Evolutionary conservation across 2,888 invertebrate genomes (phyloP).

Genomic region (Rotaria macrura): DNA sequence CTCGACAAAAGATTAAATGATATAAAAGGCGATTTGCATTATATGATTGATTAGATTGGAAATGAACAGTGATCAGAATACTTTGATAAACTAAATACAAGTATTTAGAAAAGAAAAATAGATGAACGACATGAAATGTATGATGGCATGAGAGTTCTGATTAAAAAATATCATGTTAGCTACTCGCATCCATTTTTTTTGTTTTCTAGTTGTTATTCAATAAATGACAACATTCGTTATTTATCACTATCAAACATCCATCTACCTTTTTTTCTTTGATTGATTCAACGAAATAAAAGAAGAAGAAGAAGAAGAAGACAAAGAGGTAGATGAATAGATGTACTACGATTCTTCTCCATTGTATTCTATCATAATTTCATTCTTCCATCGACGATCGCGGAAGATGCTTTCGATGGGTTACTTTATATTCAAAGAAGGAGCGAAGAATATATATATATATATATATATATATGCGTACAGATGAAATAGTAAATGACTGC

Average conservation of each 20-base stretch:
- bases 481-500: not conserved
- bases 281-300: not conserved
- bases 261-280: not conserved
- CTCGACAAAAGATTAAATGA: not conserved
- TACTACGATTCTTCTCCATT: not conserved
- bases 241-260: constrained; percentile 1
- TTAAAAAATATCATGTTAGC: not conserved
- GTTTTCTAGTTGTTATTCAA: constrained; percentile 3
- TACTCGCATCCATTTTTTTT: not conserved
- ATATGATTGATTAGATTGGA: not conserved
- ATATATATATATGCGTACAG: not conserved
- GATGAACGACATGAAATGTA: not conserved
- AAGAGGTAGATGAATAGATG: not conserved
- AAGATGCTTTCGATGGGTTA: not conserved
- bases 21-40: not conserved
- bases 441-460: not conserved
- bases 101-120: not conserved
- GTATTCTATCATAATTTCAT: not conserved
- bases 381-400: not conserved
- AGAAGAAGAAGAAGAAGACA: not conserved
- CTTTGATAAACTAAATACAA: not conserved
- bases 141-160: not conserved
- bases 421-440: not conserved
- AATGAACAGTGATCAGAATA: not conserved
- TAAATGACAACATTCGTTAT: not conserved